phyloP scores from a whole-genome alignment of 1,140 invertebrate genomes.

The Campoletis sonorensis region DNA sequence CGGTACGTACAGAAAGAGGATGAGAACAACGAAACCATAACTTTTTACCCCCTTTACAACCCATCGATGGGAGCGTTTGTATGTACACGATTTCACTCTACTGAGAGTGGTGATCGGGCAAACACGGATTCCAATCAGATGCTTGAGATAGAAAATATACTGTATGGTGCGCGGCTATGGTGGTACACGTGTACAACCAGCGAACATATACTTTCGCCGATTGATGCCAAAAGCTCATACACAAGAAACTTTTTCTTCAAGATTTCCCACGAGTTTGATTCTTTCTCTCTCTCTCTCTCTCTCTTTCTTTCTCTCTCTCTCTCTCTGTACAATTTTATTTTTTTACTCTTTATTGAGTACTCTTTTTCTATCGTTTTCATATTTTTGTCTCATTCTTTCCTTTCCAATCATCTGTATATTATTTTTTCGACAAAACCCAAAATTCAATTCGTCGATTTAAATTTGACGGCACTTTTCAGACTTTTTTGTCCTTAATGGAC shows the following conservation, averaged over 20 bases:
- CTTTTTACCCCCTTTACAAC: too few species aligned
- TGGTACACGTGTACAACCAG: background rate
- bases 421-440: background rate
- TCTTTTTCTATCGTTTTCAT: background rate
- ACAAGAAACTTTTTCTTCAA: background rate
- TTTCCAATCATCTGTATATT: background rate
- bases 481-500: background rate
- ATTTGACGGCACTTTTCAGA: background rate
- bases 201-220: background rate
- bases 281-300: too few species aligned
- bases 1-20: too few species aligned
- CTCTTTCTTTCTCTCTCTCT: too few species aligned
- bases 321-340: background rate
- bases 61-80: background rate
- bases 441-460: background rate
- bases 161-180: background rate
- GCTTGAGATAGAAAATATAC: background rate
- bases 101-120: conserved; percentile 24
- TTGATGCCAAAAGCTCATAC: background rate
- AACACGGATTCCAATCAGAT: conserved; percentile 30
- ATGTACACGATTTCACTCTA: conserved; percentile 15
- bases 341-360: background rate
- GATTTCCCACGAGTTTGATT: conserved; percentile 11
- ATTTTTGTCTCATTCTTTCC: background rate
- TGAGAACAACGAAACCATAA: too few species aligned